Percentiles rank a stretch among this genome's conserved stretches.
Conservation (phyloP, 2,797 vertebrate species). For the Sternotherus odoratus region DNA sequence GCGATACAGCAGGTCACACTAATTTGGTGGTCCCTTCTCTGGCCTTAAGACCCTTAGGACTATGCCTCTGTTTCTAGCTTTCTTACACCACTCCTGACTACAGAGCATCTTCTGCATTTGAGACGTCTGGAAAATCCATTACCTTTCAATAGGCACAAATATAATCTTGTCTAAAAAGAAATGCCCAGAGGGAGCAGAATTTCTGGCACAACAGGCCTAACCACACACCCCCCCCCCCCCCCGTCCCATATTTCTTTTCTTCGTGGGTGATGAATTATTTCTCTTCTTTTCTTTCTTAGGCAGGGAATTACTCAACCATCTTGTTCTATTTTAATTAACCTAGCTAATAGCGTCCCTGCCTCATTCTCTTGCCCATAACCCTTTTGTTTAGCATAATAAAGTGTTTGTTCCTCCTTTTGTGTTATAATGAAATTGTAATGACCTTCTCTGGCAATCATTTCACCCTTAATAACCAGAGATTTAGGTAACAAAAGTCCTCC, state of each 20-base stretch:
- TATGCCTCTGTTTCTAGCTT: background rate
- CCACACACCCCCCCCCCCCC: background rate
- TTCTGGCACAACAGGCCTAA: constrained; percentile 60
- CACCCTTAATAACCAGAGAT: constrained; percentile 74
- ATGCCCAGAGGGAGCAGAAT: constrained; percentile 55
- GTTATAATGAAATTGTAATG: constrained; percentile 73
- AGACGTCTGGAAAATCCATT: constrained; percentile 36
- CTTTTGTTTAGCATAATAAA: constrained; percentile 72
- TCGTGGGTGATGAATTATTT: constrained; percentile 49
- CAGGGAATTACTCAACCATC: constrained; percentile 69
- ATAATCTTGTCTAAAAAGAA: constrained; percentile 38
- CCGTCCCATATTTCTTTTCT: constrained; percentile 12
- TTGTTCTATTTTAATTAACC: constrained; percentile 75
- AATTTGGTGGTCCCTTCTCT: background rate
- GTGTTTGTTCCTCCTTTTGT: constrained; percentile 75
- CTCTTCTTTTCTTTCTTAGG: constrained; percentile 55
- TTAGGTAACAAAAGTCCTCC: constrained; percentile 73
- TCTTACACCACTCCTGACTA: background rate
- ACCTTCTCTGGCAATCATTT: constrained; percentile 72
- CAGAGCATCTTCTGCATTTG: background rate
- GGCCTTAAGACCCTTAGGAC: background rate
- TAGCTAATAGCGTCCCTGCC: constrained; percentile 74
- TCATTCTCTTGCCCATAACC: constrained; percentile 72
- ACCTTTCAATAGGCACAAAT: constrained; percentile 39
- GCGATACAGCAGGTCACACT: background rate